Evolutionary conservation across 2,113 vertebrate species (phyloP).

Genomic region (Baryphthengus martii): DNA sequence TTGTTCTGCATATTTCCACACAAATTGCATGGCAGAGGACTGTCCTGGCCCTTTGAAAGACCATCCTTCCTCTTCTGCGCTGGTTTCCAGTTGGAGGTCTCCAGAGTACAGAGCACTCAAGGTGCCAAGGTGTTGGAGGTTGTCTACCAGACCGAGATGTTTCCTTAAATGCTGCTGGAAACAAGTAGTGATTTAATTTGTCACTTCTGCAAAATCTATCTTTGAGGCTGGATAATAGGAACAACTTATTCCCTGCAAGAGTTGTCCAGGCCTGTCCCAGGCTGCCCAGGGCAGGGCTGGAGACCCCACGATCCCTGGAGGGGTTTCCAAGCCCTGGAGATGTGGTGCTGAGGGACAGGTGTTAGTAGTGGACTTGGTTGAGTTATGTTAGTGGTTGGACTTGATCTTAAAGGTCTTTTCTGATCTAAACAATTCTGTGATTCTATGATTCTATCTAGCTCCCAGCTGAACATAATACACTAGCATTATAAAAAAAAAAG

Average conservation of each 20-base stretch:
- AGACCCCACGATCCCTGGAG: too few relatives aligned
- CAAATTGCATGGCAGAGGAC: neutral
- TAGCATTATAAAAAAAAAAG: neutral
- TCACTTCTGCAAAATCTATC: neutral
- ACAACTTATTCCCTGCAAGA: too few relatives aligned
- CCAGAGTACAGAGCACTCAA: rapidly evolving
- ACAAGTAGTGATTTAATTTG: neutral
- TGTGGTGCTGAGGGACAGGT: too few relatives aligned
- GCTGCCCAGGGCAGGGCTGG: too few relatives aligned
- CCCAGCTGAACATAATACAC: neutral
- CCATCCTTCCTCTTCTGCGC: neutral
- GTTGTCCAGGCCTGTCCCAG: too few relatives aligned
- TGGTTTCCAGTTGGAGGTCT: neutral
- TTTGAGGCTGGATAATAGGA: too few relatives aligned
- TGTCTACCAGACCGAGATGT: rapidly evolving
- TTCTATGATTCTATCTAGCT: neutral
- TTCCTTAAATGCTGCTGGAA: neutral
- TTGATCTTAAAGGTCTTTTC: too few relatives aligned
- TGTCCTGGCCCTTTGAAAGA: neutral
- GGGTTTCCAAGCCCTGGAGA: too few relatives aligned
- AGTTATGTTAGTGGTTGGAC: too few relatives aligned
- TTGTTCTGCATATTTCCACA: neutral
- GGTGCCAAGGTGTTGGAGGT: neutral
- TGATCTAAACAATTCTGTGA: too few relatives aligned
- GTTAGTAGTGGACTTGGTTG: too few relatives aligned